Base-by-base conservation (phyloP, 2,113 vertebrate species). In the Malurus melanocephalus region DNA sequence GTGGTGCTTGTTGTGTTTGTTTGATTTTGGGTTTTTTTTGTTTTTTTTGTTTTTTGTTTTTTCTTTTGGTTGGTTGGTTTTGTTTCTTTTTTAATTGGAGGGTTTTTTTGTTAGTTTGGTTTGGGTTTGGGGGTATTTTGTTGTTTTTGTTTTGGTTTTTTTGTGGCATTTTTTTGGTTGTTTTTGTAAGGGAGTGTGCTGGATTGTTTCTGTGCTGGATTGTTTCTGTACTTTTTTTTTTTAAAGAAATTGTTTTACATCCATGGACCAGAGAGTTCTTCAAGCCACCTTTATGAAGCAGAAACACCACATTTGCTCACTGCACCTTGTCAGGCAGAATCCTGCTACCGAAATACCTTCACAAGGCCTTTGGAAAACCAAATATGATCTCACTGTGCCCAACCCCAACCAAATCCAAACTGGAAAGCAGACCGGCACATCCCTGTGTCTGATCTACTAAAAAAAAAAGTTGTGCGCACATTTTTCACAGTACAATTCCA, bases 401-500 rank as follows among this genome's bases (percentile, higher is more conserved):
- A 65, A 28, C 27, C 42, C 51, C 74, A 56, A 20, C 6, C 23
- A 65, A 73, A 83, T 27, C 49, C 53, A 53, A 59, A 42, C 68
- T 14, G 19, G 33, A 57, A 48, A 49, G 28, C 43, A 85, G n/a
- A 60, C 4, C 3, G 66, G 16, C 32, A 30, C 12, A 74, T 28
- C 24, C 22, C 51, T 85, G 3, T 10, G 21, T 24, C 46, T 71
- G 30, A 90, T 28, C 48, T 40, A 13, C 12, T 13, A 30, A 21
- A 27, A 80, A 80, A 5, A 18, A 18, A n/a, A n/a, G 17, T 9
- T 45, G 6, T 8, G 38, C 0, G 6, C 2, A 2, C 0, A 2
- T 28, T 72, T 83, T 60, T 33, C 59, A 73, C 15, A 24, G 10
- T 0, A 64, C 7, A 30, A 40, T 51, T 71, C 32, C 26, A 67